Percentiles rank a stretch among this genome's conserved stretches.
phyloP scores from a whole-genome alignment of 2,888 invertebrate genomes.

The Hyposoter didymator region DNA sequence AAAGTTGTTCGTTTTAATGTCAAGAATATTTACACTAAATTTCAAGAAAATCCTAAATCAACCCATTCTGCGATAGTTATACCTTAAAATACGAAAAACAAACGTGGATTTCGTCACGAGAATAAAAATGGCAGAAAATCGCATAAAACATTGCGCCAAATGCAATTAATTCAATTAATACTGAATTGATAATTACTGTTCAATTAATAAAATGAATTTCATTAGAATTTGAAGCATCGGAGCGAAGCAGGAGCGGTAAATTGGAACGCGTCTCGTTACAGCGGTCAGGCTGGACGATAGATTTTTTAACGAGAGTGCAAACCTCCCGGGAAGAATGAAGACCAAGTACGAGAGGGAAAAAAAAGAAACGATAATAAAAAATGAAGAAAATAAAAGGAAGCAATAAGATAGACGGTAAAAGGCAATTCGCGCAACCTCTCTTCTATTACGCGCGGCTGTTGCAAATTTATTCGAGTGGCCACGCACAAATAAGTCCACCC shows the following conservation, averaged over 20 bases:
- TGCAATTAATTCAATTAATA: conserved; percentile 10
- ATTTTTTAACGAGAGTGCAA: conserved; percentile 43
- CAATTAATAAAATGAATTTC: neutral
- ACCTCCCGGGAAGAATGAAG: conserved; percentile 32
- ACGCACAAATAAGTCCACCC: conserved; percentile 66
- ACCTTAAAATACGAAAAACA: neutral
- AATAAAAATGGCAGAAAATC: neutral
- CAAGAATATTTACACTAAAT: no score
- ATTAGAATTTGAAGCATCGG: neutral
- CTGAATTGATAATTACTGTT: conserved; percentile 9
- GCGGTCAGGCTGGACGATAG: conserved; percentile 31
- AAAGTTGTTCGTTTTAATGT: no score
- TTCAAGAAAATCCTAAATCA: no score
- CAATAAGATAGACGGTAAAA: conserved; percentile 31
- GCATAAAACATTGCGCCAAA: neutral
- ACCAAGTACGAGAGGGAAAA: neutral
- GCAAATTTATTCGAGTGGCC: conserved; percentile 72
- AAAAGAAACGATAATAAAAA: neutral
- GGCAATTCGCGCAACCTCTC: conserved; percentile 36
- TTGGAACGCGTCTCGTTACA: conserved; percentile 30
- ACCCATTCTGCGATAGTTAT: no score
- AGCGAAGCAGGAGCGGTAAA: conserved; percentile 11
- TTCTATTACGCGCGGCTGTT: conserved; percentile 48
- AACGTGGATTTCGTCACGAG: neutral
- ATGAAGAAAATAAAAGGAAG: conserved; percentile 5